Conservation (phyloP, 2,888 invertebrate genomes). For the Xiphydria camelus region DNA sequence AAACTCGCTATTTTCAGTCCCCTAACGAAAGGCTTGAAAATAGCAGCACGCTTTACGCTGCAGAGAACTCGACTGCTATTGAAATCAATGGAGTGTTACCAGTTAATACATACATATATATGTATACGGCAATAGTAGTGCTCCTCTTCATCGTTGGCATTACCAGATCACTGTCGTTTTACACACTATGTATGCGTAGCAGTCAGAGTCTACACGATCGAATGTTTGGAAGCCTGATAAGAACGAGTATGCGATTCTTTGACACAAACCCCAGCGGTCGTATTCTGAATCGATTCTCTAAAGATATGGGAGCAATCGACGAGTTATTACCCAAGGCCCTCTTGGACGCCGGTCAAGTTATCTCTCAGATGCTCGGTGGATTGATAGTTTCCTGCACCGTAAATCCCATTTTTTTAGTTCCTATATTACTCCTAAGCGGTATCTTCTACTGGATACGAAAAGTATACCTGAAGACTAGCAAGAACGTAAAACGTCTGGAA, state of each 20-base stretch:
- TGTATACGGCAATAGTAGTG: conserved; percentile 64
- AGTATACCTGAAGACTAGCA: conserved; percentile 70
- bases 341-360: conserved; percentile 63
- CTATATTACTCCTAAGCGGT: conserved; percentile 62
- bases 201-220: conserved; percentile 62
- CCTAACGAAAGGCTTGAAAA: not conserved
- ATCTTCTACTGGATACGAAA: conserved; percentile 65
- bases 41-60: not conserved
- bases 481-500: conserved; percentile 71
- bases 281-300: conserved; percentile 81
- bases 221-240: conserved; percentile 62
- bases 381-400: conserved; percentile 67
- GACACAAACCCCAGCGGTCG: conserved; percentile 82
- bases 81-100: conserved; percentile 22
- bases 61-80: not conserved
- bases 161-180: conserved; percentile 59
- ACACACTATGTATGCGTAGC: conserved; percentile 58
- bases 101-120: conserved; percentile 62
- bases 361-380: conserved; percentile 61
- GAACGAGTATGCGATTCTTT: conserved; percentile 72
- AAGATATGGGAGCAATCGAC: conserved; percentile 80
- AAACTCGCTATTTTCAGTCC: conserved; percentile 33
- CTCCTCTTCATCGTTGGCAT: conserved; percentile 53
- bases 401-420: conserved; percentile 64
- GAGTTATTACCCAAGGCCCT: conserved; percentile 71